Evolutionary conservation across 2,888 invertebrate genomes (phyloP).

Genomic region (Dasypolia templi): DNA sequence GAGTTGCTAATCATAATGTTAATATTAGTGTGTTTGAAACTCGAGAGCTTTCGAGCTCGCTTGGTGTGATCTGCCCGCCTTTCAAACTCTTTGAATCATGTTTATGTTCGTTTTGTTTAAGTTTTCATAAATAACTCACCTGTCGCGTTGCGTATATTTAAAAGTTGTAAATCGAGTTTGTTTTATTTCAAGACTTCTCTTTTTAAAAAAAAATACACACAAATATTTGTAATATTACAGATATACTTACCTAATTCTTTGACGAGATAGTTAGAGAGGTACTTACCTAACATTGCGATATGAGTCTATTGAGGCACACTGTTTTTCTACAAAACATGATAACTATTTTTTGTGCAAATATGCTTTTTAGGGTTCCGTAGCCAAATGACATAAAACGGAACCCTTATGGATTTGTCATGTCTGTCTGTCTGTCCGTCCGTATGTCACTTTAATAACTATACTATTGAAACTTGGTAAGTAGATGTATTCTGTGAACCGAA

Average conservation of each 20-base stretch:
- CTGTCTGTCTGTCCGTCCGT: too few species aligned
- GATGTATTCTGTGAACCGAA: too few species aligned
- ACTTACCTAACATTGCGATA: not conserved
- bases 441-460: too few species aligned
- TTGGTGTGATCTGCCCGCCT: not conserved
- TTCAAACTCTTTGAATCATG: constrained; percentile 14
- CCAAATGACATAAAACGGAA: too few species aligned
- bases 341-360: too few species aligned
- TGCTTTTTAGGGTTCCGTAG: too few species aligned
- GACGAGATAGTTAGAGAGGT: not conserved
- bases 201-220: too few species aligned
- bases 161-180: not conserved
- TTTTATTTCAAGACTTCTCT: not conserved
- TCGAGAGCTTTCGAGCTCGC: not conserved
- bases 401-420: too few species aligned
- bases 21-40: constrained; percentile 26
- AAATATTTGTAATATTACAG: too few species aligned
- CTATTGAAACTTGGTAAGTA: too few species aligned
- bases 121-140: constrained; percentile 25
- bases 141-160: constrained; percentile 47
- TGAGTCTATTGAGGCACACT: not conserved
- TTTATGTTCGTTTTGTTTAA: constrained; percentile 20
- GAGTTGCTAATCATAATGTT: constrained; percentile 35
- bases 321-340: not conserved
- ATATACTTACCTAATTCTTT: not conserved